These are phyloP conservation scores for Eospalax fontanierii DNA, from an alignment of 2,797 vertebrate species.

Conservation along the genomic window DNA sequence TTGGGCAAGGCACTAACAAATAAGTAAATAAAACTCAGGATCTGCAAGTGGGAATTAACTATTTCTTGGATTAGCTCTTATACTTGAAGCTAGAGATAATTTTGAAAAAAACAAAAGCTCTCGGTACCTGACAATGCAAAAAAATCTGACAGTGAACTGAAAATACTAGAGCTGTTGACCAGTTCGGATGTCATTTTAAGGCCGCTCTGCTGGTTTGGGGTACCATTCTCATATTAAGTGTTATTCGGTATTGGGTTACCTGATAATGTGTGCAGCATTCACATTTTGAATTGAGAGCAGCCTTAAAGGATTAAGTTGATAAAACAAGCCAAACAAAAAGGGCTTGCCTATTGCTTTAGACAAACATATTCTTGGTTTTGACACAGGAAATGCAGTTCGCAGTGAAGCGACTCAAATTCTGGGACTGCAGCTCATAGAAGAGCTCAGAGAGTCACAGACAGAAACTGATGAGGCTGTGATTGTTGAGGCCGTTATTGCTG, in stretches of 20 bases:
- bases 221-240: too few species aligned
- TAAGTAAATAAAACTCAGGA: background rate
- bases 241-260: background rate
- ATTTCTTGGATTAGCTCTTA: too few species aligned
- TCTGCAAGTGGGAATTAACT: too few species aligned
- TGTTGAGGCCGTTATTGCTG: background rate
- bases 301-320: background rate
- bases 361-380: background rate
- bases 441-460: background rate
- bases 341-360: background rate
- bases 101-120: too few species aligned
- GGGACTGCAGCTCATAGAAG: too few species aligned
- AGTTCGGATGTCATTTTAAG: background rate
- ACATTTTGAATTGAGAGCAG: background rate
- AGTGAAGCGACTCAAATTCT: background rate
- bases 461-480: background rate
- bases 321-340: background rate
- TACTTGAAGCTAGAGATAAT: too few species aligned
- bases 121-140: background rate
- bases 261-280: background rate
- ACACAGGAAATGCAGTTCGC: background rate
- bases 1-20: background rate
- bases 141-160: background rate
- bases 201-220: background rate
- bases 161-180: background rate